phyloP scores from a whole-genome alignment of 2,797 vertebrate species.

The Parotocinclus haroldoi region DNA sequence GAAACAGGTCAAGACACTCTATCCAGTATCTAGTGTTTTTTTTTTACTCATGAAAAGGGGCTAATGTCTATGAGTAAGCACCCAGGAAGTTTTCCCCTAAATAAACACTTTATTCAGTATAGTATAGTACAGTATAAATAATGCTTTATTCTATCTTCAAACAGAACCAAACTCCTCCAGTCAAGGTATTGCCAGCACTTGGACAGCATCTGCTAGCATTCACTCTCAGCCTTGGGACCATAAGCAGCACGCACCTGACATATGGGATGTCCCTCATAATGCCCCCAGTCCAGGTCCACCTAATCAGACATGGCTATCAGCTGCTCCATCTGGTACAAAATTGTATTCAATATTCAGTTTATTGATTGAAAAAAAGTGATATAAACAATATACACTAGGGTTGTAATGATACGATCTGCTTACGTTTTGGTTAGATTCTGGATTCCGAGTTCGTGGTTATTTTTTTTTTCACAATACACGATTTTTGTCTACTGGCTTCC shows the following conservation, averaged over 20 bases:
- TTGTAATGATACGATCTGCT: too few relatives aligned
- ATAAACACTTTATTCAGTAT: too few relatives aligned
- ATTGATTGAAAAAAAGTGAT: background rate
- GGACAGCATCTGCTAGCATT: constrained; percentile 62
- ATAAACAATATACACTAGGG: background rate
- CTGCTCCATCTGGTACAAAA: constrained; percentile 56
- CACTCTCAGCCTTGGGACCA: constrained; percentile 66
- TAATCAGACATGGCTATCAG: constrained; percentile 52
- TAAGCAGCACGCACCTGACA: constrained; percentile 49
- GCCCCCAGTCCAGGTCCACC: constrained; percentile 41
- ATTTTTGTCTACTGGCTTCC: too few relatives aligned
- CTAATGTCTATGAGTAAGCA: too few relatives aligned
- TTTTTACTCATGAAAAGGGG: too few relatives aligned
- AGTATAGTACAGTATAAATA: too few relatives aligned
- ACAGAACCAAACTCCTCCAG: constrained; percentile 49
- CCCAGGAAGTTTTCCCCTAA: too few relatives aligned
- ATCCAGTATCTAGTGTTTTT: too few relatives aligned
- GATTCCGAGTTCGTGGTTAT: too few relatives aligned
- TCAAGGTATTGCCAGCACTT: constrained; percentile 55
- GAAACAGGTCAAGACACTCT: background rate
- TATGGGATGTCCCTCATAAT: constrained; percentile 61
- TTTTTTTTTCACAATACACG: too few relatives aligned
- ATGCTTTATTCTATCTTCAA: constrained; percentile 39
- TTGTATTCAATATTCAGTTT: background rate
- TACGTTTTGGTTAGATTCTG: too few relatives aligned